These are phyloP conservation scores for Caenorhabditis virilis DNA, from an alignment of 2,888 invertebrate species.

Conservation along the genomic window DNA sequence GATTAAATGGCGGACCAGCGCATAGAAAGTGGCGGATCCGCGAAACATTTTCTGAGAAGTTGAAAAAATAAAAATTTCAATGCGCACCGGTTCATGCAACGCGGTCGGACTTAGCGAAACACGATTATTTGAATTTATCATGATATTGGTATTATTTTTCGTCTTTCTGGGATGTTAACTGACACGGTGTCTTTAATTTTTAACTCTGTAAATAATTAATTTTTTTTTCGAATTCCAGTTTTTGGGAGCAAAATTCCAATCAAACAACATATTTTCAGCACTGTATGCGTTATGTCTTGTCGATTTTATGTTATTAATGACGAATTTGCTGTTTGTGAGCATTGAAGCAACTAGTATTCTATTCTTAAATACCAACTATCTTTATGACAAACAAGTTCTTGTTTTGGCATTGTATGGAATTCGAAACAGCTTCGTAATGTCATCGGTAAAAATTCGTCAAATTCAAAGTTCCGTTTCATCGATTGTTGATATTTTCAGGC, in stretches of 20 bases:
- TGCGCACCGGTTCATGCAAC: too few species aligned
- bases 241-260: not conserved
- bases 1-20: too few species aligned
- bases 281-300: slow-evolving; percentile 26
- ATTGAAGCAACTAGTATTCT: slow-evolving; percentile 28
- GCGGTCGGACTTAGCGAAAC: too few species aligned
- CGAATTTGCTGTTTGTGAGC: slow-evolving; percentile 22
- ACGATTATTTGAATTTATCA: too few species aligned
- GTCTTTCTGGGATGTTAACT: too few species aligned
- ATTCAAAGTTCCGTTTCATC: not conserved
- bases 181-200: too few species aligned
- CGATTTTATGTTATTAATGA: slow-evolving; percentile 35
- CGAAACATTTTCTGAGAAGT: too few species aligned
- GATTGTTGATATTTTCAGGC: slow-evolving; percentile 13
- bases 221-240: too few species aligned
- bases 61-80: too few species aligned
- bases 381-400: slow-evolving; percentile 22
- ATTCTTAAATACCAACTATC: slow-evolving; percentile 11
- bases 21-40: too few species aligned
- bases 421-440: slow-evolving; percentile 29
- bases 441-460: slow-evolving; percentile 15
- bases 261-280: slow-evolving; percentile 7
- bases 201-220: too few species aligned
- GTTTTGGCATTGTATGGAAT: slow-evolving; percentile 24
- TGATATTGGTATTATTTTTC: too few species aligned